phyloP scores from a whole-genome alignment of 2,113 vertebrate genomes.

The Calyptomena viridis region DNA sequence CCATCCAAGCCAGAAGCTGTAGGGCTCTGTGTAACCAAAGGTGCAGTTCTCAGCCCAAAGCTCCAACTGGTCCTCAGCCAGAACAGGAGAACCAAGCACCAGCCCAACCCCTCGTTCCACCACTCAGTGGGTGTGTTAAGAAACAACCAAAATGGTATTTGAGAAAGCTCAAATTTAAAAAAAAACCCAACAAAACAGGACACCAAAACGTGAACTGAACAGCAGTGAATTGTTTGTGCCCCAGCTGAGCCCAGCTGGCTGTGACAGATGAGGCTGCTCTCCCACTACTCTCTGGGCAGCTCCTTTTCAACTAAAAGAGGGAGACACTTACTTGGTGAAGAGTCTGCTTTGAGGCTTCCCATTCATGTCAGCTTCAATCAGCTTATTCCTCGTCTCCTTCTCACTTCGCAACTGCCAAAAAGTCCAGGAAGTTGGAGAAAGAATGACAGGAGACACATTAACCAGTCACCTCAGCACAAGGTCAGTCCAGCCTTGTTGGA shows the following conservation, averaged over 20 bases:
- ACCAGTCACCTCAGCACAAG: background rate
- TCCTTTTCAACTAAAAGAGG: background rate
- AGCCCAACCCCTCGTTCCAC: background rate
- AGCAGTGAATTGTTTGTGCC: background rate
- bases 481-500: background rate
- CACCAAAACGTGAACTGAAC: background rate
- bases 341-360: conserved; percentile 68
- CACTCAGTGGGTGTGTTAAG: background rate
- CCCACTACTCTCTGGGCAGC: background rate
- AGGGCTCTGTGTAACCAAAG: background rate
- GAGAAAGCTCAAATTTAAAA: background rate
- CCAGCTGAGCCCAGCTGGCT: background rate
- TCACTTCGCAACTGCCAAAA: conserved; percentile 73
- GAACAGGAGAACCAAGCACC: background rate
- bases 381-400: conserved; percentile 74
- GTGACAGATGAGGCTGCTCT: background rate
- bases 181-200: too few species aligned
- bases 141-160: background rate
- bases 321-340: conserved; percentile 72
- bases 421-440: background rate
- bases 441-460: background rate
- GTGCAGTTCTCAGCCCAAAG: background rate
- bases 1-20: background rate
- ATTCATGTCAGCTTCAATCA: conserved; percentile 79
- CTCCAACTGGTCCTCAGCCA: background rate